phyloP scores from a whole-genome alignment of 1,140 invertebrate species.

The Pemphigus obesinymphae region DNA sequence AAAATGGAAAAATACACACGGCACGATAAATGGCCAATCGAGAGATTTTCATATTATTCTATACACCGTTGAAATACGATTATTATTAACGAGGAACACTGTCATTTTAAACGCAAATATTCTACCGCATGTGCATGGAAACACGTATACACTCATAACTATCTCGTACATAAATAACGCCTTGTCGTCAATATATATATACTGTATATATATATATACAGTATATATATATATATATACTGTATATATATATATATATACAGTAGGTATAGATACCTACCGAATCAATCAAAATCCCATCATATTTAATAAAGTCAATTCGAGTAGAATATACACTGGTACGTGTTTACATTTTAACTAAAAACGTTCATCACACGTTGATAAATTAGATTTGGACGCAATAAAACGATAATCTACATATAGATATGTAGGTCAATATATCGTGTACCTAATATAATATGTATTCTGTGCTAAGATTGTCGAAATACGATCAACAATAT shows the following conservation, averaged over 20 bases:
- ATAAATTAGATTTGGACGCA: neutral
- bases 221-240: no score
- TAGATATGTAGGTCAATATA: no score
- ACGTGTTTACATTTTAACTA: neutral
- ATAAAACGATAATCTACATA: no score
- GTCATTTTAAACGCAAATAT: neutral
- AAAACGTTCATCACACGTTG: neutral
- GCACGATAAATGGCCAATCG: no score
- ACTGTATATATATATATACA: no score
- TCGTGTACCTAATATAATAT: neutral
- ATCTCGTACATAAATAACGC: neutral
- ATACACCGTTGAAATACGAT: no score
- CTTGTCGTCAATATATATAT: neutral
- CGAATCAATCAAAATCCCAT: slow-evolving; percentile 2
- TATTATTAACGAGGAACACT: neutral
- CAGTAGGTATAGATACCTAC: no score
- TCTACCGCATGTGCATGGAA: neutral
- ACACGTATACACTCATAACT: neutral
- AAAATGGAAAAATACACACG: no score
- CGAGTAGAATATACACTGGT: neutral
- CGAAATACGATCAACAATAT: neutral
- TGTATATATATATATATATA: no score
- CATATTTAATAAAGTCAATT: neutral
- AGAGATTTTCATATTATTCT: no score
- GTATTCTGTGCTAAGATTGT: neutral